phyloP scores from a whole-genome alignment of 2,797 vertebrate genomes.

The Pangasius mekongensis region DNA sequence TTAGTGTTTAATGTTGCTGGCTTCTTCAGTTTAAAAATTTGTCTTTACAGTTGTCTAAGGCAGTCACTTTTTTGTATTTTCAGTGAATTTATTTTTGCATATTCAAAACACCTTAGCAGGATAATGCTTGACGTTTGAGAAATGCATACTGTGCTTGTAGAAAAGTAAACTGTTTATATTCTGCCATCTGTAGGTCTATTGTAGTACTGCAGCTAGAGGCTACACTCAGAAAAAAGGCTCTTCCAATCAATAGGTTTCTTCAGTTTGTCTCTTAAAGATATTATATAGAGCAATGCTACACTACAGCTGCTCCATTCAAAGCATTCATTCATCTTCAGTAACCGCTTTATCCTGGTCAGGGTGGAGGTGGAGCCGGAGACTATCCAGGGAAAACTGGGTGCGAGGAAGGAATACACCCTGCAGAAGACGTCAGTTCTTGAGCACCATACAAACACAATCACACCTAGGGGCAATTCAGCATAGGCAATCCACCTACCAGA shows the following conservation, averaged over 20 bases:
- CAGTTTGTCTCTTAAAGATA: background rate
- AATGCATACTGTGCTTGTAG: background rate
- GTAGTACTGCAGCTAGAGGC: background rate
- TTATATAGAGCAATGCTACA: background rate
- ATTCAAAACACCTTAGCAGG: background rate
- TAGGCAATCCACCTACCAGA: background rate
- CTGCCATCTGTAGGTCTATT: conserved; percentile 32
- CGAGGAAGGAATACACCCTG: background rate
- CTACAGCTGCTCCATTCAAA: background rate
- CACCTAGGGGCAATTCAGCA: background rate
- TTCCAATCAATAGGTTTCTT: background rate
- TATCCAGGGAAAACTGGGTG: background rate
- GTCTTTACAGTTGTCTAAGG: background rate
- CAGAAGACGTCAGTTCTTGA: background rate
- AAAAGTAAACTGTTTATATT: conserved; percentile 15
- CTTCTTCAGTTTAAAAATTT: conserved; percentile 17
- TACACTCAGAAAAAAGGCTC: background rate
- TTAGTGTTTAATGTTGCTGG: background rate
- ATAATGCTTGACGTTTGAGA: background rate
- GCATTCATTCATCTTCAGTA: background rate
- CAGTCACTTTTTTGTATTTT: background rate
- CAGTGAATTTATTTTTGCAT: conserved; percentile 2
- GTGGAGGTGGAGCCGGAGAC: background rate
- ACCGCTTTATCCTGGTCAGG: background rate
- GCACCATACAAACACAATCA: background rate